Base-by-base conservation (phyloP, 2,113 vertebrate species). In the Colossoma macropomum region DNA sequence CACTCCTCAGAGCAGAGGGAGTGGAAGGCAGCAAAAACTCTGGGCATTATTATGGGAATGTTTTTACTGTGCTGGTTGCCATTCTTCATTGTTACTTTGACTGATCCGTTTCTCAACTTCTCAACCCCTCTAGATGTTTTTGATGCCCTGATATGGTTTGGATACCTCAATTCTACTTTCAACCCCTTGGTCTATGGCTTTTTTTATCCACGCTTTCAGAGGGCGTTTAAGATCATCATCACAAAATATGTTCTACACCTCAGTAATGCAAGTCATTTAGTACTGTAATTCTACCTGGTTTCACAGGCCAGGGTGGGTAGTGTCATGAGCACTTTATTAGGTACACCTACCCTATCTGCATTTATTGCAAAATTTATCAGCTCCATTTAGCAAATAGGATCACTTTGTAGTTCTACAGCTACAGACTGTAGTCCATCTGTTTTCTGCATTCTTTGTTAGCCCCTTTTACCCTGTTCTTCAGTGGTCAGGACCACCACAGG, bases 71-170 rank as follows among this genome's bases (percentile, higher is more conserved):
- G 77, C 63, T 84, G 83, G 77, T 32, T 84, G 62, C 83, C 83
- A 4, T 75, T 75, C 45, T 84, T 75, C 45, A 48, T 72, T 0
- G 38, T 27, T 11, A 84, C 77, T 19, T 23, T 78, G 25, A 23
- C 71, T 28, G 71, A 80, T 7, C 83, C 83, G 28, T 75, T 75
- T 17, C 15, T 80, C 10, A 52, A 75, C 41, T 84, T 84, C 9
- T 17, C 21, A 0, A 80, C 52, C 54, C 71, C 83, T 27, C 15
- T 0, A 3, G 38, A 34, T 60, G 62, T 84, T 8, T 83, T 80
- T 76, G 77, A 84, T 62, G 72, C 52, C 32, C 56, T 84, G 21
- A 50, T 75, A 13, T 84, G 83, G 83, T 84, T 84, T 25, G 83
- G 77, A 10, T 84, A 84, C 50, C 66, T 84, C 1, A 80, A 84